These are phyloP conservation scores for Fragum sueziense DNA, from an alignment of 2,888 invertebrate genomes.

Conservation along the genomic window DNA sequence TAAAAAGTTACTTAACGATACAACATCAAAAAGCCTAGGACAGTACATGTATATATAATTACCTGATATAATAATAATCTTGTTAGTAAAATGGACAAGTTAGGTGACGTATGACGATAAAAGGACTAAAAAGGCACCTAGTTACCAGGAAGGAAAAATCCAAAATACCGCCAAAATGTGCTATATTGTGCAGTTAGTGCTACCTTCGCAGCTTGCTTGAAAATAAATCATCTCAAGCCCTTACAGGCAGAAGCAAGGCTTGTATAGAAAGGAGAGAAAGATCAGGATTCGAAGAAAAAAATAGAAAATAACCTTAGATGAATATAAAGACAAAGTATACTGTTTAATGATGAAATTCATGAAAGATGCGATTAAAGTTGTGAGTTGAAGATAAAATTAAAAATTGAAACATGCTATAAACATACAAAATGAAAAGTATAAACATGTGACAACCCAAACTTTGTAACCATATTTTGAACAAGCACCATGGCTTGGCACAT, in stretches of 20 bases:
- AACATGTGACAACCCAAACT: no score
- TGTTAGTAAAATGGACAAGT: conserved; percentile 16
- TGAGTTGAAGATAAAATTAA: background rate
- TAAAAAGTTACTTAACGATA: background rate
- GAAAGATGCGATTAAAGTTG: conserved; percentile 11
- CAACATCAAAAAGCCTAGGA: background rate
- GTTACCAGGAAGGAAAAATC: background rate
- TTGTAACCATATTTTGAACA: no score
- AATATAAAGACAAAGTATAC: no score
- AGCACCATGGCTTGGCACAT: no score
- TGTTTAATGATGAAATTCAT: background rate
- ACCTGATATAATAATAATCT: background rate
- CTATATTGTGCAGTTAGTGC: conserved; percentile 13
- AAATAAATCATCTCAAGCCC: background rate
- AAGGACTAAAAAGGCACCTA: background rate
- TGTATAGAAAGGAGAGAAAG: background rate
- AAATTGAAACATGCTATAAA: background rate
- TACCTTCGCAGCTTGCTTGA: background rate
- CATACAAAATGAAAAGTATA: background rate
- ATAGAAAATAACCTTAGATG: no score
- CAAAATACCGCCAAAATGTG: background rate
- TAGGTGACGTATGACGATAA: background rate
- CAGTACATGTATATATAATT: background rate
- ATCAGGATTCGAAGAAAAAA: background rate
- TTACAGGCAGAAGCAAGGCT: background rate